Conservation (phyloP, 2,888 invertebrate species). For the Octonoba sinensis region DNA sequence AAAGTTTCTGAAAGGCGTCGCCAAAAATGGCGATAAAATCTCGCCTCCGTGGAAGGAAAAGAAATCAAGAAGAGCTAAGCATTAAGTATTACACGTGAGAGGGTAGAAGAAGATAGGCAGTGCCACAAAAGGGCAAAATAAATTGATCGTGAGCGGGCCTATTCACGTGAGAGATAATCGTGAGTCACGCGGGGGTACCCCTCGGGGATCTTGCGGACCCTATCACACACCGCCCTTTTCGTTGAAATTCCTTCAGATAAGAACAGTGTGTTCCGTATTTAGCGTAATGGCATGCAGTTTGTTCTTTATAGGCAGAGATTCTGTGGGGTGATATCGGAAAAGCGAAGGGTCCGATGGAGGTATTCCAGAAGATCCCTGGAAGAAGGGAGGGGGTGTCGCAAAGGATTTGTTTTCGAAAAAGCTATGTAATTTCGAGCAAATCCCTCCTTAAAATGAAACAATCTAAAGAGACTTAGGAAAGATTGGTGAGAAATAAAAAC, state of each 20-base stretch:
- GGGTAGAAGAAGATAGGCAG: conserved; percentile 24
- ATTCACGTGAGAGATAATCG: conserved; percentile 62
- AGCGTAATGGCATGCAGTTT: conserved; percentile 48
- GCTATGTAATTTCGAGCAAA: too few relatives aligned
- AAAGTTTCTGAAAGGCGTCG: conserved; percentile 44
- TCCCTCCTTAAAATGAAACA: too few relatives aligned
- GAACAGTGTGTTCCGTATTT: conserved; percentile 37
- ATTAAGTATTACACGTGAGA: conserved; percentile 47
- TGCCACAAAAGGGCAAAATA: conserved; percentile 57
- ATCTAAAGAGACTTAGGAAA: too few relatives aligned
- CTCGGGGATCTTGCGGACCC: conserved; percentile 44
- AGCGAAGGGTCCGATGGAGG: background rate
- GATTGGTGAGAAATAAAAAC: too few relatives aligned
- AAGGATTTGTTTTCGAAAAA: too few relatives aligned
- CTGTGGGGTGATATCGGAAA: conserved; percentile 8
- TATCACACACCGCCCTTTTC: conserved; percentile 45
- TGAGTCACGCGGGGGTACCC: conserved; percentile 57
- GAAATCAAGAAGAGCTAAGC: conserved; percentile 11
- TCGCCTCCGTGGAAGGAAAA: conserved; percentile 14
- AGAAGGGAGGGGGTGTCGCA: too few relatives aligned
- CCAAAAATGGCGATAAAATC: conserved; percentile 58
- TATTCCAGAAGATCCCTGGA: background rate
- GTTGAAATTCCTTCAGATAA: conserved; percentile 38
- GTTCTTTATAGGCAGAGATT: conserved; percentile 29
- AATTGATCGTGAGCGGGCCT: conserved; percentile 63